Conservation (phyloP, 2,113 vertebrate species). For the Urocolius indicus region DNA sequence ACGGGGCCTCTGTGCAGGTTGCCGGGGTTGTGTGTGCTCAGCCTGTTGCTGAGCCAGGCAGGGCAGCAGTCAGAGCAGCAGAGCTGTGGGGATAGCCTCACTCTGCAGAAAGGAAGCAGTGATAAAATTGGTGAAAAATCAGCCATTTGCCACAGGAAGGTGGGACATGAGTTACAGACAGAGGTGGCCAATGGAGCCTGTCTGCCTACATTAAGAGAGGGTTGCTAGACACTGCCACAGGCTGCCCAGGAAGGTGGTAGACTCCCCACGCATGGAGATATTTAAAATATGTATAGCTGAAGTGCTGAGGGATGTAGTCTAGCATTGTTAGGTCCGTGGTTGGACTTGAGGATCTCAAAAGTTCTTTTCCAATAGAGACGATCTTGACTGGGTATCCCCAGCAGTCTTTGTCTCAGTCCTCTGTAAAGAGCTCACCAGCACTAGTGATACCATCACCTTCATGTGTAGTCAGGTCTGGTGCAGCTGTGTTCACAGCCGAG, state of each 20-base stretch:
- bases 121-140: not conserved
- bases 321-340: too few species aligned
- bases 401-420: not conserved
- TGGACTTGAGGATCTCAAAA: too few species aligned
- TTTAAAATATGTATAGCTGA: too few species aligned
- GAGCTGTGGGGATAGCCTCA: not conserved
- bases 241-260: too few species aligned
- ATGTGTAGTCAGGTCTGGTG: accelerated
- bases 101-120: not conserved
- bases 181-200: too few species aligned
- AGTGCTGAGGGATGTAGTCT: too few species aligned
- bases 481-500: not conserved
- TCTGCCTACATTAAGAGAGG: not conserved
- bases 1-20: accelerated
- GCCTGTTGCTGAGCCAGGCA: not conserved
- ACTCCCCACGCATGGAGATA: too few species aligned
- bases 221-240: too few species aligned
- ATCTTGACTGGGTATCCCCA: not conserved
- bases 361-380: too few species aligned
- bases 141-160: not conserved
- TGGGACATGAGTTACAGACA: not conserved
- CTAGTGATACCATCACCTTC: accelerated
- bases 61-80: not conserved
- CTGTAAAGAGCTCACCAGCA: not conserved
- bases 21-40: accelerated